phyloP scores from a whole-genome alignment of 2,888 invertebrate genomes.

The Chloroclysta siterata region DNA sequence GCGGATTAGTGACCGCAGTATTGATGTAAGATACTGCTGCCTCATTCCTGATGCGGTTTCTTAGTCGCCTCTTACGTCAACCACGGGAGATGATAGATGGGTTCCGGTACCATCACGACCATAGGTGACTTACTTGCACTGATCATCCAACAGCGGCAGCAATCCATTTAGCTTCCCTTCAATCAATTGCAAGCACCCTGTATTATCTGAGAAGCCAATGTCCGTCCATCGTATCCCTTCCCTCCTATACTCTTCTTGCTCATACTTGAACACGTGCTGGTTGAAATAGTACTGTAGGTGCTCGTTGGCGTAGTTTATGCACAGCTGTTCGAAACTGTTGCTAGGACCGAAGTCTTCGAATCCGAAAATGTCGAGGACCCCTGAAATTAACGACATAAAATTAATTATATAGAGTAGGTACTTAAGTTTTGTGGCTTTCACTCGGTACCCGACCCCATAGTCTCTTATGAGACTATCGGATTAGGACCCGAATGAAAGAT shows the following conservation, averaged over 20 bases:
- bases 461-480: too few species aligned
- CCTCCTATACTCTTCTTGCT: constrained; percentile 97
- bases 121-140: constrained; percentile 98
- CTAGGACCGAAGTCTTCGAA: constrained; percentile 97
- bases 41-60: too few species aligned
- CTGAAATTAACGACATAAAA: constrained; percentile 61
- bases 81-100: too few species aligned
- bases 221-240: constrained; percentile 98
- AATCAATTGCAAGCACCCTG: constrained; percentile 96
- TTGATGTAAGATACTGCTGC: too few species aligned
- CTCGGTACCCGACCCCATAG: too few species aligned
- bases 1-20: too few species aligned
- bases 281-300: constrained; percentile 99
- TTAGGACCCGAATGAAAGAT: too few species aligned
- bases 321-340: constrained; percentile 98
- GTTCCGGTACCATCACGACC: too few species aligned
- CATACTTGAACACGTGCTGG: constrained; percentile 99
- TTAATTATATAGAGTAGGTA: too few species aligned
- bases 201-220: constrained; percentile 98
- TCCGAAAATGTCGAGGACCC: constrained; percentile 98
- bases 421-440: too few species aligned
- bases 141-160: constrained; percentile 96
- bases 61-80: too few species aligned
- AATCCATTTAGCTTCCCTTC: constrained; percentile 96
- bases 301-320: constrained; percentile 99